Base-by-base conservation (phyloP, 2,113 vertebrate genomes). In the Crotalus viridis region DNA sequence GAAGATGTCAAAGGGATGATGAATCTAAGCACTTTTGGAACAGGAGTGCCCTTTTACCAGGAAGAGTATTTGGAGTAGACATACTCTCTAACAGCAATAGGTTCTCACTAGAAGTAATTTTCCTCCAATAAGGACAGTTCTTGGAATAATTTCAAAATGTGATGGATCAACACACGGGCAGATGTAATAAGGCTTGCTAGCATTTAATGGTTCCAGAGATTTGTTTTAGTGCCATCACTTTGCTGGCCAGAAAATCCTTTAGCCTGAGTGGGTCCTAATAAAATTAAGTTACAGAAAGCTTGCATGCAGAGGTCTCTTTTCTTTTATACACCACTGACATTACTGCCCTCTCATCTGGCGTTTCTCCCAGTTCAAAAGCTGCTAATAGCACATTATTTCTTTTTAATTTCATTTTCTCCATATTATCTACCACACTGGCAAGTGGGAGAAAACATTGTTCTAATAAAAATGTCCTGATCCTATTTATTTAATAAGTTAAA, bases 291-390 rank as follows among this genome's bases (percentile, higher is more conserved):
- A 96, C 94, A 91, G 74, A 93, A 13, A 59, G 4, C 0, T 94
- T 88, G 52, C n/a, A 3, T 90, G 19, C 43, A 87, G 56, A 89
- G 61, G 15, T 21, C 59, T 43, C 87, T 94, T 81, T 95, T 96
- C 90, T 88, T 95, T 94, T 93, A 94, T 95, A 91, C 90, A 61
- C 61, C 81, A 64, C 55, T 8, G 87, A 94, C 61, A 95, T 93
- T 94, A 96, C 85, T 94, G 89, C 51, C 85, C 94, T 88, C 87
- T 95, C 95, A 69, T 93, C 87, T 93, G 93, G 93, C 93, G 94
- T n/a, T 91, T 97, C 97, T 97, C 94, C 91, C 91, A 96, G 93
- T 96, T 95, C 85, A 95, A 95, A 97, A 93, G 19, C 90, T 94
- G 54, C 81, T 95, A 95, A 95, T 95, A 96, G 21, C 46, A 94